Evolutionary conservation across 2,113 vertebrate species (phyloP).

Genomic region (Lontra canadensis): DNA sequence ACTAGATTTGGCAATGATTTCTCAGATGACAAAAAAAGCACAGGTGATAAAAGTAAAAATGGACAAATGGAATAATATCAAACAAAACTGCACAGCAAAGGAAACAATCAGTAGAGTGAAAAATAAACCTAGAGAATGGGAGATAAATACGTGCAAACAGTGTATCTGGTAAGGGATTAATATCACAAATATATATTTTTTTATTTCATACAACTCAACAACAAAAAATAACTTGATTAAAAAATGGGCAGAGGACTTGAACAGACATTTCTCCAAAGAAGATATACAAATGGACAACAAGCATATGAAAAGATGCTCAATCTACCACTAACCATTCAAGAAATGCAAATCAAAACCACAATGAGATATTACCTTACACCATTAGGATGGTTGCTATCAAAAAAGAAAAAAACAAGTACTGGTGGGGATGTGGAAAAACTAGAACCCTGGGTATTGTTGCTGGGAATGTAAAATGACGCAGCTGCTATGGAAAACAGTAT

Average conservation of each 20-base stretch:
- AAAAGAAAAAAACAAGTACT: neutral
- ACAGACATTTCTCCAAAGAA: neutral
- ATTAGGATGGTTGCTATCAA: neutral
- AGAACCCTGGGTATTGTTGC: neutral
- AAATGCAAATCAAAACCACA: conserved; percentile 14
- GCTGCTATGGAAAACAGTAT: neutral
- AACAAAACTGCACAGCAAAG: neutral
- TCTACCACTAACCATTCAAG: neutral
- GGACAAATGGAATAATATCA: neutral
- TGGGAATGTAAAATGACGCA: neutral
- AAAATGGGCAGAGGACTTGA: neutral
- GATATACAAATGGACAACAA: neutral
- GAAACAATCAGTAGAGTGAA: neutral
- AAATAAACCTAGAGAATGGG: neutral
- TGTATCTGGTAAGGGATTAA: neutral
- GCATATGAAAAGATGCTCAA: neutral
- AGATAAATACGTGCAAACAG: neutral
- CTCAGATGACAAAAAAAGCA: neutral
- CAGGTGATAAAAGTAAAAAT: neutral
- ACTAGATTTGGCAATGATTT: neutral
- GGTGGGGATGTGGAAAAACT: neutral
- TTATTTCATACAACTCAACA: neutral
- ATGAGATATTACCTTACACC: neutral
- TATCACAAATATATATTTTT: neutral
- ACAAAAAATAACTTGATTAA: neutral